Conservation (phyloP, 1,140 invertebrate genomes). For the Bicyclus anynana region DNA sequence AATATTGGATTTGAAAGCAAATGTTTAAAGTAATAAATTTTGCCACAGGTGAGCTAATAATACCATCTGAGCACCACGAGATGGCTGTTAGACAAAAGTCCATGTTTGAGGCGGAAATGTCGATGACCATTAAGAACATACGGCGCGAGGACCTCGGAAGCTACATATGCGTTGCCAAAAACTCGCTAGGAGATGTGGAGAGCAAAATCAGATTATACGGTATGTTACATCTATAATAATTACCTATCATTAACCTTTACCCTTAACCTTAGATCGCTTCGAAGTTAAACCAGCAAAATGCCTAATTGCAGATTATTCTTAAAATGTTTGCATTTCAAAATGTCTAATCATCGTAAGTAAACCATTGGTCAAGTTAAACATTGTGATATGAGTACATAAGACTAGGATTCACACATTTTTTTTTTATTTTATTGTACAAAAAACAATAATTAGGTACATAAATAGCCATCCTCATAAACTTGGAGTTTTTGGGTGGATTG, state of each 20-base stretch:
- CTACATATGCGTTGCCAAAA: constrained; percentile 94
- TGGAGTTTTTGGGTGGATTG: no score
- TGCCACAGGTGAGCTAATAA: constrained; percentile 87
- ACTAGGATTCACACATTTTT: no score
- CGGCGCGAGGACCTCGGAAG: constrained; percentile 89
- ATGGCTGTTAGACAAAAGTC: constrained; percentile 85
- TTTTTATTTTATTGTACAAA: no score
- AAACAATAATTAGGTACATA: no score
- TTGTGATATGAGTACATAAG: no score
- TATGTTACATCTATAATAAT: constrained; percentile 59
- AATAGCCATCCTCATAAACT: no score
- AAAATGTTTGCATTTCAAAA: no score
- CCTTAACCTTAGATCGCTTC: no score
- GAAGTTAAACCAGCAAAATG: no score
- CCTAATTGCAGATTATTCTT: no score
- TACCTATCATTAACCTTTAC: background rate
- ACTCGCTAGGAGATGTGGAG: constrained; percentile 93
- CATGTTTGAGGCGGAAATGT: constrained; percentile 90
- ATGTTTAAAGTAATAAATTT: constrained; percentile 70
- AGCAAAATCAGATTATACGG: constrained; percentile 94
- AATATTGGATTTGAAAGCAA: constrained; percentile 73
- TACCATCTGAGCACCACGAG: constrained; percentile 88
- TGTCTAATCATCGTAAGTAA: no score
- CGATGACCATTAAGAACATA: constrained; percentile 89
- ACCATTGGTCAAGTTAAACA: no score